A percentile compares a stretch with the other conserved stretches of the same genome.
phyloP scores from a whole-genome alignment of 2,113 vertebrate species.

The Catagonus wagneri region DNA sequence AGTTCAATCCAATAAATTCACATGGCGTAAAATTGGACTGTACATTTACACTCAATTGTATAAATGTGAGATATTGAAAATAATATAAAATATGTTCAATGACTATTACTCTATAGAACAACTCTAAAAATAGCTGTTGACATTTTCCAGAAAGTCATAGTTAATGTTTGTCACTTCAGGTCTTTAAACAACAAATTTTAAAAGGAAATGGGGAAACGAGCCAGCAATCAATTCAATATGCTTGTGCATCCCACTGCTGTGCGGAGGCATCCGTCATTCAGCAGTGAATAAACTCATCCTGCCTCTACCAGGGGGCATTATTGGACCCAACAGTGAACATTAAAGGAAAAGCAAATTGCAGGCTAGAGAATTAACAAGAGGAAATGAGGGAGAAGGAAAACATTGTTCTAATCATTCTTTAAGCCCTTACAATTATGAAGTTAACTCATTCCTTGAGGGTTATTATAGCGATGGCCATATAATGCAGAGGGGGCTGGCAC shows the following conservation, averaged over 20 bases:
- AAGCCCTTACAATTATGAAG: conserved; percentile 74
- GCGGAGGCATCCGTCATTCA: conserved; percentile 1
- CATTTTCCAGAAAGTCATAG: conserved; percentile 56
- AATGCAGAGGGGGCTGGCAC: conserved; percentile 6
- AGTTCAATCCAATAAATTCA: background rate
- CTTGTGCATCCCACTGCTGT: background rate
- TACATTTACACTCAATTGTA: background rate
- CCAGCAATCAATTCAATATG: background rate
- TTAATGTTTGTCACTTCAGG: conserved; percentile 47
- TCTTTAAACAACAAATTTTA: background rate
- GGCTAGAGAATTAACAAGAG: conserved; percentile 68
- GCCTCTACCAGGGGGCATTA: conserved; percentile 34
- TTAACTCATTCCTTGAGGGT: conserved; percentile 76
- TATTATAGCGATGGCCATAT: conserved; percentile 19
- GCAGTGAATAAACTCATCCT: background rate
- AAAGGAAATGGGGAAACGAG: background rate
- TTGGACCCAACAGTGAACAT: conserved; percentile 47
- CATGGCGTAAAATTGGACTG: background rate
- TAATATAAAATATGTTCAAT: background rate
- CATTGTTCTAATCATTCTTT: conserved; percentile 74
- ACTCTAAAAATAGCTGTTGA: background rate
- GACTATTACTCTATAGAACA: conserved; percentile 7
- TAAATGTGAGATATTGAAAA: background rate
- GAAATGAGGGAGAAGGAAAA: conserved; percentile 64
- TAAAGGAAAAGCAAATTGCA: conserved; percentile 66